Evolutionary conservation across 1,140 invertebrate genomes (phyloP), one percentile per base, ranked within the genome.

Genomic region (Branchinecta lindahli): DNA sequence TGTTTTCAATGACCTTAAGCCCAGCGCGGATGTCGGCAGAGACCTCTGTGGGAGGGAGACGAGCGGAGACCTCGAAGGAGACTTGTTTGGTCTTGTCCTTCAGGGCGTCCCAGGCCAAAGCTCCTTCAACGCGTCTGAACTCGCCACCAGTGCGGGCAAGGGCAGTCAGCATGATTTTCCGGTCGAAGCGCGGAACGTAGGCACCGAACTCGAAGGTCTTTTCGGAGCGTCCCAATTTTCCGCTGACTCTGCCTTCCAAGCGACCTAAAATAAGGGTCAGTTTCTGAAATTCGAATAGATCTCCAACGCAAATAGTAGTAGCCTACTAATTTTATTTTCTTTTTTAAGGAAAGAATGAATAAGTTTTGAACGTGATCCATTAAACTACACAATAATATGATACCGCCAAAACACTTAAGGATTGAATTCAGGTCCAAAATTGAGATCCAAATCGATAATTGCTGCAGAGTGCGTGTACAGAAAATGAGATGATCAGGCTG

Each of bases 61-160:
- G 67, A n/a, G 67, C 45, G 12, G 70, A 21, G n/a, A 65, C 66
- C 45, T 72, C 71, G 12, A 67, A 20, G 18, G 52, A 68, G 33
- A 72, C 20, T 47, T 69, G 71, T 46, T 67, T 66, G n/a, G 65
- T 66, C 10, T 46, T 44, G 46, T 72, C 71, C 10, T 69, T 72
- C 21, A 66, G 61, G 45, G 69, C 68, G 47, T 72, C 71, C 71
- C 71, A 72, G 33, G 71, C 71, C 33, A 72, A 61, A 61, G 52
- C 52, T 61, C 12, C 52, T 61, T 61, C 52, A 15, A 61, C 12
- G 18, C 52, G 52, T 20, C 18, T 61, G 18, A 61, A 61, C 18
- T 61, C 52, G 18, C 52, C 52, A 2, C 52, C 52, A 15, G 52
- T 61, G 12, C 52, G 12, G 12, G 52, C 52, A 15, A 61, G 18